phyloP scores from a whole-genome alignment of 2,797 vertebrate genomes.

The Esox lucius region DNA sequence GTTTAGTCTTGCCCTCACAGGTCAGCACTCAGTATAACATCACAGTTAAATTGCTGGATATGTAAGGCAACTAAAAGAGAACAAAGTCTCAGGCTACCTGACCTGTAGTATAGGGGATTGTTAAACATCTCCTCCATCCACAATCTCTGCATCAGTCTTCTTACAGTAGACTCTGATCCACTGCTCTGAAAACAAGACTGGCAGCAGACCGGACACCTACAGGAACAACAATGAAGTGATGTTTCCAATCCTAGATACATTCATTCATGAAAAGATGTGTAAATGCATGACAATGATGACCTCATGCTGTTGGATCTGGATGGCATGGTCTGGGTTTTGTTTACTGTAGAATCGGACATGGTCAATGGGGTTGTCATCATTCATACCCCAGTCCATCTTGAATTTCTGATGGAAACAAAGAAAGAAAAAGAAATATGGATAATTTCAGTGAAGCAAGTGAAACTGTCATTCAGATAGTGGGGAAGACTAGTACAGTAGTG shows the following conservation, averaged over 20 bases:
- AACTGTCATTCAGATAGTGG: neutral
- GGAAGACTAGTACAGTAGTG: neutral
- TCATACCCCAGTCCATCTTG: conserved; percentile 94
- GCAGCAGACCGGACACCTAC: conserved; percentile 91
- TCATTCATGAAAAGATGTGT: neutral
- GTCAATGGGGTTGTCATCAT: conserved; percentile 89
- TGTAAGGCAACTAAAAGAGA: neutral
- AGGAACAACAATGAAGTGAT: neutral
- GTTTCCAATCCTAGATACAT: neutral
- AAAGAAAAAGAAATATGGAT: neutral
- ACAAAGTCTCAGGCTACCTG: neutral
- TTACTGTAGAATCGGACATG: conserved; percentile 91
- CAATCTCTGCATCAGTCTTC: conserved; percentile 70
- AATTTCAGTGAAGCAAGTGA: neutral
- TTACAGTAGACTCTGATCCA: conserved; percentile 88
- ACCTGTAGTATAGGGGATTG: conserved; percentile 84
- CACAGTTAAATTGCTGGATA: neutral
- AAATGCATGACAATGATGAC: conserved; percentile 59
- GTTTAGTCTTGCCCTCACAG: neutral
- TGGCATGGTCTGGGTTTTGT: conserved; percentile 71
- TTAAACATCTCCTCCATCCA: conserved; percentile 75
- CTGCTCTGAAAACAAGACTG: conserved; percentile 87
- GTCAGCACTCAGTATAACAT: neutral
- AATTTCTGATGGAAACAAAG: conserved; percentile 76
- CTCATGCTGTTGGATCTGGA: conserved; percentile 87